Conservation (phyloP, 2,113 vertebrate species). For the Scatophagus argus region DNA sequence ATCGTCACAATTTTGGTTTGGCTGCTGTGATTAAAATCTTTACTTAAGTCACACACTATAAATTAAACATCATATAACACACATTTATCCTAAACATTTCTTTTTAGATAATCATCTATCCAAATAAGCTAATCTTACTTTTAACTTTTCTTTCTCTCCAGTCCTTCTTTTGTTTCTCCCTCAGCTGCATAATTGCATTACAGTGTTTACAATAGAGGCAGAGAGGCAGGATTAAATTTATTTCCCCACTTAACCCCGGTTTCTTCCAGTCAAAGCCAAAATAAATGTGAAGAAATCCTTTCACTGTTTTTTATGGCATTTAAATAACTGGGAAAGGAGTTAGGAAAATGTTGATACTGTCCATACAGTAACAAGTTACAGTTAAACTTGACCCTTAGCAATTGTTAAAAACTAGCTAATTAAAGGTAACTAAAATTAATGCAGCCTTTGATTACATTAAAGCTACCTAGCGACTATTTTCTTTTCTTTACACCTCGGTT, state of each 20-base stretch:
- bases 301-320: background rate
- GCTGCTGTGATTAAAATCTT: background rate
- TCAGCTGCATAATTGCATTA: slow-evolving; percentile 64
- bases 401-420: slow-evolving; percentile 2
- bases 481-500: background rate
- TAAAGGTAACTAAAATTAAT: slow-evolving; percentile 2
- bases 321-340: background rate
- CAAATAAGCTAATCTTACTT: slow-evolving; percentile 8
- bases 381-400: slow-evolving; percentile 30
- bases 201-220: slow-evolving; percentile 57
- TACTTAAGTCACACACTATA: background rate
- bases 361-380: no score
- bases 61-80: background rate
- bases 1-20: background rate
- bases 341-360: background rate
- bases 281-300: slow-evolving; percentile 2
- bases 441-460: background rate
- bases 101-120: background rate
- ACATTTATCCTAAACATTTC: background rate
- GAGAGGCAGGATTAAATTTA: slow-evolving; percentile 46
- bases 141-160: slow-evolving; percentile 12
- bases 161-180: slow-evolving; percentile 47
- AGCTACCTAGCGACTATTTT: background rate
- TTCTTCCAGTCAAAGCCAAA: slow-evolving; percentile 10
- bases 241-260: slow-evolving; percentile 21